Percentiles rank a stretch among this genome's conserved stretches.
These are phyloP conservation scores for Germaria angustata DNA, from an alignment of 2,888 invertebrate genomes.

Conservation along the genomic window DNA sequence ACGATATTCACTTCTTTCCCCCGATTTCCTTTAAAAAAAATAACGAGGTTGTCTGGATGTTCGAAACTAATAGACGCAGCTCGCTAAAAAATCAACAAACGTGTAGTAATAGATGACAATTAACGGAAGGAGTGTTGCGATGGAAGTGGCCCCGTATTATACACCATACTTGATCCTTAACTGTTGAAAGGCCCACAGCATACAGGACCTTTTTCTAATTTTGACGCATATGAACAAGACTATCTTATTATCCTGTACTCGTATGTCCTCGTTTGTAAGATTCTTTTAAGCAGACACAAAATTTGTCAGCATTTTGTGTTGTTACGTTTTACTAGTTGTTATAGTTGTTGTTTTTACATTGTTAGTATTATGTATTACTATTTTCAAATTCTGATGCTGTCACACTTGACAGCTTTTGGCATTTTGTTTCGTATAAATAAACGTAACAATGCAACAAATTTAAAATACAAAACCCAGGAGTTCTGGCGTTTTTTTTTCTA, in stretches of 20 bases:
- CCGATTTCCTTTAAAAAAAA: too few relatives aligned
- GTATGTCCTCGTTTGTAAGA: not conserved
- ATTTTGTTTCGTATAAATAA: constrained; percentile 47
- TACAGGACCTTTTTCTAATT: not conserved
- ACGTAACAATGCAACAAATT: constrained; percentile 6
- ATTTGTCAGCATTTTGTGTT: constrained; percentile 30
- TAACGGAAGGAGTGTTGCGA: too few relatives aligned
- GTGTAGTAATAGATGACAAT: too few relatives aligned
- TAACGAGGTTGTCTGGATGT: too few relatives aligned
- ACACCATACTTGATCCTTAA: too few relatives aligned
- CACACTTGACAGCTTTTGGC: constrained; percentile 59
- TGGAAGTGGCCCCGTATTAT: too few relatives aligned
- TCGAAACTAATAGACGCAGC: too few relatives aligned
- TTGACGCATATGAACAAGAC: not conserved
- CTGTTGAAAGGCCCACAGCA: not conserved
- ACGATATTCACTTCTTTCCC: too few relatives aligned
- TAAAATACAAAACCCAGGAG: not conserved
- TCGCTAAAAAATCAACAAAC: too few relatives aligned
- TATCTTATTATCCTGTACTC: not conserved
- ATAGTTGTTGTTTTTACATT: constrained; percentile 12
- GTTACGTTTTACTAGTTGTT: not conserved
- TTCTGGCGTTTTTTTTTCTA: not conserved
- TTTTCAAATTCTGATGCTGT: constrained; percentile 51
- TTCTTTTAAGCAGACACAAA: not conserved
- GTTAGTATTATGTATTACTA: not conserved